These are phyloP conservation scores for Podilymbus podiceps DNA, from an alignment of 2,113 vertebrate genomes.

Conservation along the genomic window DNA sequence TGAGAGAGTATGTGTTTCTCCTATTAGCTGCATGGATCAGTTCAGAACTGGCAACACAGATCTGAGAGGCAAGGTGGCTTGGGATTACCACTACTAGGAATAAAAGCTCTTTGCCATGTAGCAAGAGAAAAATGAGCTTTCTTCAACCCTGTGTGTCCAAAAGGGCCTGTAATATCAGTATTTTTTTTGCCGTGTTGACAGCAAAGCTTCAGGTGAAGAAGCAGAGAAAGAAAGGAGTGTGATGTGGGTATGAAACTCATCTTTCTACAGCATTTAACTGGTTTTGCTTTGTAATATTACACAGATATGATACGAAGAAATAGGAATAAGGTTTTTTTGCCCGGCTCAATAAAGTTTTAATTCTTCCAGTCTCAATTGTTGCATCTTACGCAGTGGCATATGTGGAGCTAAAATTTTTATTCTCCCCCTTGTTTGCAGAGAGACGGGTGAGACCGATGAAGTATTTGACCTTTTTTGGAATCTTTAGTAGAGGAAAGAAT, in stretches of 20 bases:
- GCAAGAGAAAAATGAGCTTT: neutral
- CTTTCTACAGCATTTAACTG: neutral
- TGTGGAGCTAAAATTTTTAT: neutral
- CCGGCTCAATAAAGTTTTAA: neutral
- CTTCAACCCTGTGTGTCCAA: neutral
- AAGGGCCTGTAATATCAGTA: neutral
- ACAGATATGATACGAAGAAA: neutral
- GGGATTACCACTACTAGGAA: neutral
- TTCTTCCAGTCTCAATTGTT: neutral
- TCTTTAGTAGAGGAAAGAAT: neutral
- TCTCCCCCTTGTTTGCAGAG: neutral
- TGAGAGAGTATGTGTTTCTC: neutral
- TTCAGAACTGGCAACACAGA: neutral
- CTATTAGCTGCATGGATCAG: neutral
- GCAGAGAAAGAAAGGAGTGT: neutral
- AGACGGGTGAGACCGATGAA: neutral
- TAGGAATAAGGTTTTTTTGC: neutral
- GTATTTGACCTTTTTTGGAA: neutral
- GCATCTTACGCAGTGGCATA: rapidly evolving
- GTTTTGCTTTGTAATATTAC: neutral
- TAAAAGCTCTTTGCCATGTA: neutral
- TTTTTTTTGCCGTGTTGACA: neutral
- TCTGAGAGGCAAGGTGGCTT: neutral
- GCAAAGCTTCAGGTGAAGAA: neutral
- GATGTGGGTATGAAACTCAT: neutral